Base-by-base conservation (phyloP, 2,888 invertebrate species). In the Harpalus rufipes region DNA sequence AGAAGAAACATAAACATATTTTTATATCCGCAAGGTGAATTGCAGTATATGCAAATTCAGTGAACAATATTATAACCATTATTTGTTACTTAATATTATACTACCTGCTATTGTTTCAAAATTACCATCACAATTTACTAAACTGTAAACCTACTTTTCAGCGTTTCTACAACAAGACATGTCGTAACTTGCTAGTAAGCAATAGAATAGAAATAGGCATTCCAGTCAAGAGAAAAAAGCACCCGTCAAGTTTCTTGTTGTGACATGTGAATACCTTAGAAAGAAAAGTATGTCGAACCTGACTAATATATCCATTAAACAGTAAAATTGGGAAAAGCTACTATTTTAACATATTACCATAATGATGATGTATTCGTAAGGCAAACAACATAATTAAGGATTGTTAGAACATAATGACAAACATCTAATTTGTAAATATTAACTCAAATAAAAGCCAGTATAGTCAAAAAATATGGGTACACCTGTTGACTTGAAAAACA, bases 201-300 rank as follows among this genome's bases (percentile, higher is more conserved):
- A 51, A 51, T 51, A 51, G 6, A 51, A 51, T 51, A 51, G 44
- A 51, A 51, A 51, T 51, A 51, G 44, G 44, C 63, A 63, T 63
- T 63, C 63, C 5, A 63, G 4, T 21, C 21, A 12, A 63, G 7
- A 68, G 68, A 68, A 68, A 68, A 68, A 68, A 39, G n/a, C 32
- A 32, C 32, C n/a, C n/a, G 12, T 14, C 14, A 63, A 63, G 63
- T 25, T 21, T 18, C 59, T 7, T 51, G 44, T 51, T 51, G 68
- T 68, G 68, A 68, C 68, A 68, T n/a, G 68, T 68, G 68, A 68
- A 68, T 68, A 68, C 68, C 14, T 68, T 68, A 68, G 68, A 68
- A 68, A 68, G 68, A 68, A 68, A 68, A 68, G 68, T 68, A 68
- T 68, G 68, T 68, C 68, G 68, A 68, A 39, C 68, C 32, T 21